Conservation (phyloP, 2,888 invertebrate genomes). For the Trichopria drosophilae region DNA sequence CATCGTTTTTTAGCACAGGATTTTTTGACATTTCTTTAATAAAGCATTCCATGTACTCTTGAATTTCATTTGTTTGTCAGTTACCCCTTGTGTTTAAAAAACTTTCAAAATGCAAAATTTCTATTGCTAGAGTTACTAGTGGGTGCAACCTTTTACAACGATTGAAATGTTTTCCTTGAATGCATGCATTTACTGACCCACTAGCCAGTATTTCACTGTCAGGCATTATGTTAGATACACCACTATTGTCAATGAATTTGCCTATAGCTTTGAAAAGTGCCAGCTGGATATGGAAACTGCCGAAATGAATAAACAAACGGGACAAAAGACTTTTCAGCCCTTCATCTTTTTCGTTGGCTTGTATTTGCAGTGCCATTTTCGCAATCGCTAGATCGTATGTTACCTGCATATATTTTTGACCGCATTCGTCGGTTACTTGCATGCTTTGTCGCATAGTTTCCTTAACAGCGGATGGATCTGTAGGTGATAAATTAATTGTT, state of each 20-base stretch:
- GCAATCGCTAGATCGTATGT: constrained; percentile 42
- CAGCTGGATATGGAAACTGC: constrained; percentile 40
- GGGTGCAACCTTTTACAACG: constrained; percentile 24
- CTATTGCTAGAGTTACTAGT: constrained; percentile 11
- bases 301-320: constrained; percentile 40
- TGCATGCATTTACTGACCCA: constrained; percentile 34
- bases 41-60: constrained; percentile 6
- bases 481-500: constrained; percentile 44
- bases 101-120: constrained; percentile 38
- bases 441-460: constrained; percentile 34
- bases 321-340: constrained; percentile 34
- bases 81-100: constrained; percentile 30
- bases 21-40: background rate
- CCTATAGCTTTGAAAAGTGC: constrained; percentile 45
- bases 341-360: constrained; percentile 34
- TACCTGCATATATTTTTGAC: constrained; percentile 32
- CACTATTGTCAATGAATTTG: constrained; percentile 42
- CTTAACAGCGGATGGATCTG: constrained; percentile 35
- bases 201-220: constrained; percentile 34
- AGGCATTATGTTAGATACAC: constrained; percentile 32
- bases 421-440: constrained; percentile 33
- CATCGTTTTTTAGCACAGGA: constrained; percentile 15
- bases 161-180: too few relatives aligned
- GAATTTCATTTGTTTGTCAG: constrained; percentile 14
- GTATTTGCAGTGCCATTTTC: constrained; percentile 39